phyloP scores from a whole-genome alignment of 2,113 vertebrate species.

The Aphyosemion australe region DNA sequence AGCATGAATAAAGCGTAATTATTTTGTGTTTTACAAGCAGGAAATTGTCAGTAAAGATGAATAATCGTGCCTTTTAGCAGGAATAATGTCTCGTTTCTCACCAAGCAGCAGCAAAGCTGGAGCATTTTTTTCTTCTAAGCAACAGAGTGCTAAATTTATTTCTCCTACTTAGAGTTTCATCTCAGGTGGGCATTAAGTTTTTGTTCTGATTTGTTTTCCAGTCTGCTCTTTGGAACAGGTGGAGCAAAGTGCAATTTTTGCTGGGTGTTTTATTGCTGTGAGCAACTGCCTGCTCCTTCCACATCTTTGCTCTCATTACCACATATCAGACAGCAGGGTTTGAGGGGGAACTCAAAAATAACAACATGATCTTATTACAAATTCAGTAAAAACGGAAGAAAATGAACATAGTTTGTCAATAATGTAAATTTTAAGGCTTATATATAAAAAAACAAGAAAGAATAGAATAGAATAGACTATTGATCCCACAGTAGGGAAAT shows the following conservation, averaged over 20 bases:
- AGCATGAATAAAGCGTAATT: constrained; percentile 1
- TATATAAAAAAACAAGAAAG: too few relatives aligned
- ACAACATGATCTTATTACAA: background rate
- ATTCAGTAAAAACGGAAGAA: too few relatives aligned
- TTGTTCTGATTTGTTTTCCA: background rate
- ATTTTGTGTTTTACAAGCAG: constrained; percentile 18
- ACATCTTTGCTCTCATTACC: background rate
- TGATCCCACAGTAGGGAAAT: too few relatives aligned
- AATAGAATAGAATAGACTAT: too few relatives aligned
- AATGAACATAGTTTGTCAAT: too few relatives aligned
- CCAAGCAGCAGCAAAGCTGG: too few relatives aligned
- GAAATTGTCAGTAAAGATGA: constrained; percentile 7
- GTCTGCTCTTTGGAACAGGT: background rate
- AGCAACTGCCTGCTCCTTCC: background rate
- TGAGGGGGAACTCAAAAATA: background rate
- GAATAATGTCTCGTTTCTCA: background rate
- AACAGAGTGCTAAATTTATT: constrained; percentile 4
- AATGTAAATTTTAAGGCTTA: too few relatives aligned
- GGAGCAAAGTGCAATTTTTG: background rate
- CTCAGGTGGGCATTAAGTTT: background rate
- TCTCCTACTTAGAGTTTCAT: background rate
- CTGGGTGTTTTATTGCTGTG: background rate
- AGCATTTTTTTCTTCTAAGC: background rate
- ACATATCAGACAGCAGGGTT: background rate
- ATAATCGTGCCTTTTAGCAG: constrained; percentile 27